These are phyloP conservation scores for Ovibos moschatus DNA, from an alignment of 2,113 vertebrate genomes.

Conservation along the genomic window DNA sequence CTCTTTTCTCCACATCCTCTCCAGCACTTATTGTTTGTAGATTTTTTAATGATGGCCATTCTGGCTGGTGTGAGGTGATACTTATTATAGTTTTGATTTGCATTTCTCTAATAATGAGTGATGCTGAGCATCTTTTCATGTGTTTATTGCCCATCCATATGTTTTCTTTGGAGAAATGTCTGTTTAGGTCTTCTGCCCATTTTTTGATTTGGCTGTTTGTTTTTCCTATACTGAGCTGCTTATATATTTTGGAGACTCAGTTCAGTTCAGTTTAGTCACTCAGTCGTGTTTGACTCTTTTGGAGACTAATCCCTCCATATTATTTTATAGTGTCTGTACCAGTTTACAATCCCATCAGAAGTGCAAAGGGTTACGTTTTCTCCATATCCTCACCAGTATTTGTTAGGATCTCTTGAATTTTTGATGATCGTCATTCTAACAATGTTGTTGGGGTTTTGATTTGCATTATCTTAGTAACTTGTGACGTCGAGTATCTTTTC, in stretches of 20 bases:
- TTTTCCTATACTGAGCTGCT: not conserved
- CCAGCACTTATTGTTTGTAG: not conserved
- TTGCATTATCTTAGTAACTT: not conserved
- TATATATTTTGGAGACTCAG: not conserved
- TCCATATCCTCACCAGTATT: not conserved
- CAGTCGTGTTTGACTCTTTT: not conserved
- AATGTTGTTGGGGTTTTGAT: not conserved
- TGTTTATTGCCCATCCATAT: not conserved
- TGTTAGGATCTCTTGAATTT: not conserved
- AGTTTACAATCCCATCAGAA: not conserved
- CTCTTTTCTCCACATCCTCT: not conserved
- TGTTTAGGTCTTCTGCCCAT: not conserved
- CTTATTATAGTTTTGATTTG: not conserved
- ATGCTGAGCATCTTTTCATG: not conserved
- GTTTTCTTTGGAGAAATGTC: not conserved
- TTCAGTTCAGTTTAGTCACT: no score
- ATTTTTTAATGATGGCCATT: not conserved
- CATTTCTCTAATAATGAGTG: not conserved
- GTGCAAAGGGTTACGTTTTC: not conserved
- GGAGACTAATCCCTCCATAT: not conserved
- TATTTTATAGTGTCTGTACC: not conserved
- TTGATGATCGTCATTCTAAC: not conserved
- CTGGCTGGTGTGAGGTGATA: not conserved
- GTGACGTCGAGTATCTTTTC: not conserved
- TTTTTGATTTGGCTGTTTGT: not conserved